These are phyloP conservation scores for Tribolium freemani DNA, from an alignment of 2,888 invertebrate genomes.

Conservation along the genomic window DNA sequence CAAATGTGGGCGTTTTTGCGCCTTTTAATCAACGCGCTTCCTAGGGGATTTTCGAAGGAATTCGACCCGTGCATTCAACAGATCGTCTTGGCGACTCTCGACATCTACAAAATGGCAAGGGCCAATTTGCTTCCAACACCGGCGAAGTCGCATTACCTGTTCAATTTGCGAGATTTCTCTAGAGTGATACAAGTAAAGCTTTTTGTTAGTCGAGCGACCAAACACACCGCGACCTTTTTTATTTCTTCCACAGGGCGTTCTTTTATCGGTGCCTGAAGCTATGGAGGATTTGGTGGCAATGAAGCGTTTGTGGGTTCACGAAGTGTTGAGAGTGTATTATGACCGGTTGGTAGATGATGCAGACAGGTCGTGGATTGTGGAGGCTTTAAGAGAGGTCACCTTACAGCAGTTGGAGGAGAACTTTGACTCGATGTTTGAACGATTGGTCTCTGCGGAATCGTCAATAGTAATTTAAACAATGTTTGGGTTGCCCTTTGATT, in stretches of 20 bases:
- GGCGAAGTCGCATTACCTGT: constrained; percentile 93
- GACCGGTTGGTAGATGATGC: constrained; percentile 90
- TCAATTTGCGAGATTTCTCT: constrained; percentile 94
- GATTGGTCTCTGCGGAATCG: constrained; percentile 69
- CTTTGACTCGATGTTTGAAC: constrained; percentile 79
- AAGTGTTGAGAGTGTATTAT: constrained; percentile 91
- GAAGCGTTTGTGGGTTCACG: constrained; percentile 95
- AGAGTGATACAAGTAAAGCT: constrained; percentile 83
- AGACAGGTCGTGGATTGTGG: constrained; percentile 87
- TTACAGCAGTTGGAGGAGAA: constrained; percentile 74
- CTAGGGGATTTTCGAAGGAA: constrained; percentile 92
- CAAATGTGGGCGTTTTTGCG: not conserved
- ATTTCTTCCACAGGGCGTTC: constrained; percentile 80
- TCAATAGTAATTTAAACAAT: constrained; percentile 12
- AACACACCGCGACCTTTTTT: not conserved
- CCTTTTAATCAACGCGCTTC: constrained; percentile 52
- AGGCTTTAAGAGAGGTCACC: constrained; percentile 77
- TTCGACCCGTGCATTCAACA: constrained; percentile 94
- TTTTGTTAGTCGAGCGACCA: constrained; percentile 16
- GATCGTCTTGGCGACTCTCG: constrained; percentile 87
- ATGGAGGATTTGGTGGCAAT: constrained; percentile 87
- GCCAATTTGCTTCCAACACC: constrained; percentile 91
- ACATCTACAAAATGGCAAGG: constrained; percentile 87
- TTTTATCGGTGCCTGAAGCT: constrained; percentile 93
- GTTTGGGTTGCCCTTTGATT: constrained; percentile 8